Evolutionary conservation across 2,797 vertebrate species (phyloP).

Genomic region (Schizopygopsis malacanthus): DNA sequence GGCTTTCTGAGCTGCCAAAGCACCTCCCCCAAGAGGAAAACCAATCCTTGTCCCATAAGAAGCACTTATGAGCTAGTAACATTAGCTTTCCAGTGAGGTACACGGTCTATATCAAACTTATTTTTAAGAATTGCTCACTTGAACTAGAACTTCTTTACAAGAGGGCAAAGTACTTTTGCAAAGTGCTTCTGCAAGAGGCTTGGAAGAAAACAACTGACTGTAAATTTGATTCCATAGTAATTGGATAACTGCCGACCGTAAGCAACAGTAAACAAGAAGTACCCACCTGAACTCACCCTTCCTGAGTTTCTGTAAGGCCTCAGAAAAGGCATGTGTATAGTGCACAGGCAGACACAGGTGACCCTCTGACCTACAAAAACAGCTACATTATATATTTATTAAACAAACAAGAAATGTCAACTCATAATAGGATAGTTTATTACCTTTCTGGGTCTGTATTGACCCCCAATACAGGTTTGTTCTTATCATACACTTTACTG

Average conservation of each 20-base stretch:
- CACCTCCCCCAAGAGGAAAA: neutral
- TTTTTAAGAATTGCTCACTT: neutral
- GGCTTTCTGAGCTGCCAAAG: slow-evolving; percentile 22
- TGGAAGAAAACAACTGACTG: slow-evolving; percentile 4
- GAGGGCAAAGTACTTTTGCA: neutral
- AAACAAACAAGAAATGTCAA: neutral
- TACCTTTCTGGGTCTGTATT: slow-evolving; percentile 99
- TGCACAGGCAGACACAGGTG: slow-evolving; percentile 94
- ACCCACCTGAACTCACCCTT: slow-evolving; percentile 97
- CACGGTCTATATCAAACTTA: neutral
- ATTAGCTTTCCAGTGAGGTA: neutral
- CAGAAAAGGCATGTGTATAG: slow-evolving; percentile 90
- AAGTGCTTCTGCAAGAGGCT: neutral
- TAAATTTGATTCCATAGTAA: slow-evolving; percentile 18
- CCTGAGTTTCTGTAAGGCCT: slow-evolving; percentile 89
- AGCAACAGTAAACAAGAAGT: slow-evolving; percentile 51
- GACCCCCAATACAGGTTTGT: slow-evolving; percentile 94
- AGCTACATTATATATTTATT: neutral
- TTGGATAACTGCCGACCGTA: neutral
- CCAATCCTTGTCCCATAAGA: slow-evolving; percentile 1
- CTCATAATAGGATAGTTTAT: slow-evolving; percentile 46
- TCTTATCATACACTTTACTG: slow-evolving; percentile 93
- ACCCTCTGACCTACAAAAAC: slow-evolving; percentile 87
- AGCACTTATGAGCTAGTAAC: neutral
- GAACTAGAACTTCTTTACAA: neutral